Evolutionary conservation across 2,113 vertebrate species (phyloP).

Genomic region (Halcyon senegalensis): DNA sequence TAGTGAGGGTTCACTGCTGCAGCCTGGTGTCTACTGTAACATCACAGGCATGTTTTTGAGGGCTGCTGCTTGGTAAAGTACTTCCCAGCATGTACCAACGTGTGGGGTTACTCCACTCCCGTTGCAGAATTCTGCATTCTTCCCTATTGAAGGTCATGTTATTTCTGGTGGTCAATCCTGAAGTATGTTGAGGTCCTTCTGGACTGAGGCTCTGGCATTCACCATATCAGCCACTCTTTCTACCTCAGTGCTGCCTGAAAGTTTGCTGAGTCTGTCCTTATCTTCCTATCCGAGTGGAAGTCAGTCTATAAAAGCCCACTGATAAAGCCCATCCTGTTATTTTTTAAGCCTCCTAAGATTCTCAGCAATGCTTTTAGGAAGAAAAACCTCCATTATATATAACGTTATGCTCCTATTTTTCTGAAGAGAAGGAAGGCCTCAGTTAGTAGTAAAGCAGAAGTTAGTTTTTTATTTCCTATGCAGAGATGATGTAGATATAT

Average conservation of each 20-base stretch:
- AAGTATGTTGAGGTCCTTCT: neutral
- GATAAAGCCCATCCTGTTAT: neutral
- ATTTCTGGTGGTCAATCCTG: neutral
- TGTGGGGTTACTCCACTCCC: neutral
- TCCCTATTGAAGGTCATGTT: neutral
- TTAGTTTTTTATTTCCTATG: neutral
- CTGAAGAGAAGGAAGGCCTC: neutral
- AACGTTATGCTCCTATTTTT: neutral
- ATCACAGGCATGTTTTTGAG: neutral
- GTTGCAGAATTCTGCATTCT: neutral
- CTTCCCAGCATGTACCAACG: neutral
- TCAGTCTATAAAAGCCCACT: neutral
- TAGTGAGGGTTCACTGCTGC: neutral
- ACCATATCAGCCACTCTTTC: neutral
- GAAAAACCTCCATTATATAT: neutral
- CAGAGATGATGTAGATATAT: neutral
- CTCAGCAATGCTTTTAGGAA: neutral
- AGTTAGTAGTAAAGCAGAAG: neutral
- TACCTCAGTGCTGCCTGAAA: neutral
- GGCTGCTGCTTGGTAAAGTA: neutral
- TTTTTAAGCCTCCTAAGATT: neutral
- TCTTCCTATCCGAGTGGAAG: neutral
- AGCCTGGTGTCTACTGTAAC: neutral
- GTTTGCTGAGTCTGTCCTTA: neutral
- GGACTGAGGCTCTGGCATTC: neutral